A percentile compares a stretch with the other conserved stretches of the same genome.
Conservation (phyloP, 1,140 invertebrate genomes). For the Bombus impatiens region DNA sequence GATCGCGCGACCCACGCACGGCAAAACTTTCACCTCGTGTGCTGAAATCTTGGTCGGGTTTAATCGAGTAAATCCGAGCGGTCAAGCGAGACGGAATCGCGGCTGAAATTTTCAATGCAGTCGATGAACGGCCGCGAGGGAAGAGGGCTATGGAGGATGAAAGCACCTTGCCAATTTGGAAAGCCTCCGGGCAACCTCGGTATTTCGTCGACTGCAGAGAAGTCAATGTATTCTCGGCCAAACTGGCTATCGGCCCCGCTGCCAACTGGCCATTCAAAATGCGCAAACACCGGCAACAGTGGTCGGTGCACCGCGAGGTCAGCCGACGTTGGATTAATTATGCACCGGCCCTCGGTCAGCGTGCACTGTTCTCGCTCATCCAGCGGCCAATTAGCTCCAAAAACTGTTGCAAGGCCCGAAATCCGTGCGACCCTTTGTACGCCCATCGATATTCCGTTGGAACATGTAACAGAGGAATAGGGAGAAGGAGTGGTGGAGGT, state of each 20-base stretch:
- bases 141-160: background rate
- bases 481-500: background rate
- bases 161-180: slow-evolving; percentile 31
- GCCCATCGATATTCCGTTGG: background rate
- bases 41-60: background rate
- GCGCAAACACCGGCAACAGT: slow-evolving; percentile 52
- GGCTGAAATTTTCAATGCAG: background rate
- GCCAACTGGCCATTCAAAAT: slow-evolving; percentile 57
- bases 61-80: background rate
- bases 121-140: background rate
- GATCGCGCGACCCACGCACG: no score
- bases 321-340: slow-evolving; percentile 76
- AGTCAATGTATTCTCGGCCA: slow-evolving; percentile 38
- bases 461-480: background rate
- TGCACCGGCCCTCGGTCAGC: slow-evolving; percentile 68
- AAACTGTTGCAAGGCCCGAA: slow-evolving; percentile 70
- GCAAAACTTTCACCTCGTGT: background rate
- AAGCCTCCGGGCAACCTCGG: background rate
- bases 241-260: slow-evolving; percentile 36
- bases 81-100: background rate
- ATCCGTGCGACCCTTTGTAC: slow-evolving; percentile 54
- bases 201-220: slow-evolving; percentile 31
- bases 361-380: slow-evolving; percentile 56
- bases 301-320: slow-evolving; percentile 68
- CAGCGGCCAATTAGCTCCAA: slow-evolving; percentile 75